Evolutionary conservation across 2,888 invertebrate species (phyloP).

Genomic region (Epirrita christyi): DNA sequence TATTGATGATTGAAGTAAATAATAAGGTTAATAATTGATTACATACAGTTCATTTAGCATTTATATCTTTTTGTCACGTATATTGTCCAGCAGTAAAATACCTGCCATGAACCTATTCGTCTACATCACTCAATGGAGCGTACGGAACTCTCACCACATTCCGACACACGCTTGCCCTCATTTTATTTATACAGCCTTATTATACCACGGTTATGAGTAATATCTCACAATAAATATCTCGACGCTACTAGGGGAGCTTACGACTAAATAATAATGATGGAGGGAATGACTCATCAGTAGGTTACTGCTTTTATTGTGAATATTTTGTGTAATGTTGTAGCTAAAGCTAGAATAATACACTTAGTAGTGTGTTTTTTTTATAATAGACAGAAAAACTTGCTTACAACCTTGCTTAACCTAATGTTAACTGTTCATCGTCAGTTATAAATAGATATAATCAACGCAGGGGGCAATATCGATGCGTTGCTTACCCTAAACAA

Average conservation of each 20-base stretch:
- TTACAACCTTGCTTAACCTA: too few species aligned
- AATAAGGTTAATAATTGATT: too few species aligned
- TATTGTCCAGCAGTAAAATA: background rate
- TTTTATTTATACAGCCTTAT: slow-evolving; percentile 28
- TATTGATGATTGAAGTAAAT: too few species aligned
- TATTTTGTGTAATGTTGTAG: background rate
- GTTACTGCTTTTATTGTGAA: slow-evolving; percentile 2
- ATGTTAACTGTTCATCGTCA: too few species aligned
- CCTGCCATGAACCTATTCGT: background rate
- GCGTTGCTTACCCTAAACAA: too few species aligned
- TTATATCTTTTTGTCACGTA: background rate
- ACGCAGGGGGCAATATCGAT: too few species aligned
- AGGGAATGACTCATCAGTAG: slow-evolving; percentile 34
- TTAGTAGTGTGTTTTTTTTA: too few species aligned
- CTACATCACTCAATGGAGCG: background rate
- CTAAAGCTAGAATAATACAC: background rate
- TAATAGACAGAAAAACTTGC: too few species aligned
- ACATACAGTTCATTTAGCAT: too few species aligned
- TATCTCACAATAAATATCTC: slow-evolving; percentile 33
- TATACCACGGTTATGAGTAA: slow-evolving; percentile 27
- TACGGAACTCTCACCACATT: slow-evolving; percentile 28
- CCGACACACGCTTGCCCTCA: slow-evolving; percentile 25
- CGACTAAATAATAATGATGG: slow-evolving; percentile 35
- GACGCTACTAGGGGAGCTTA: slow-evolving; percentile 25
- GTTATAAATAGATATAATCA: too few species aligned